Conservation (phyloP, 2,888 invertebrate species). For the Parapristionchus giblindavisi region DNA sequence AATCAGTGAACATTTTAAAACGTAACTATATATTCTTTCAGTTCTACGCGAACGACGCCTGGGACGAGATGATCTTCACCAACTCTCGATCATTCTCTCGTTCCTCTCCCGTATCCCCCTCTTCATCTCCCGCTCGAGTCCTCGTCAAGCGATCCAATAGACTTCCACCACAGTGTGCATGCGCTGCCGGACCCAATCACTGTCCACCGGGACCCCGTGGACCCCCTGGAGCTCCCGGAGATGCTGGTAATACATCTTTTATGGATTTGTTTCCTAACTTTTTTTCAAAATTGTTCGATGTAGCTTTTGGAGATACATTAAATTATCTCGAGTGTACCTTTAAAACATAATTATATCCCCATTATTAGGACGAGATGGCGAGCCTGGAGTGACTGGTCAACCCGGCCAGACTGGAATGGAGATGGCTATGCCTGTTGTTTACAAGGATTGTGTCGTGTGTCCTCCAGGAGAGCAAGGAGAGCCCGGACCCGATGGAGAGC, state of each 20-base stretch:
- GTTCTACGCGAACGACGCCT: constrained; percentile 39
- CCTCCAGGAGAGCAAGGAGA: constrained; percentile 26
- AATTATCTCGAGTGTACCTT: neutral
- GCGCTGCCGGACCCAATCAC: constrained; percentile 25
- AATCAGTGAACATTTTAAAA: neutral
- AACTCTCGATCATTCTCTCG: neutral
- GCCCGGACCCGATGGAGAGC: constrained; percentile 30
- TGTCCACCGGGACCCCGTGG: constrained; percentile 35
- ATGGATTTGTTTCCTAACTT: no score
- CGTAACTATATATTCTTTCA: neutral
- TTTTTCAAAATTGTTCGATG: no score
- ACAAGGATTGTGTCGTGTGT: constrained; percentile 27
- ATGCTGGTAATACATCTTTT: neutral
- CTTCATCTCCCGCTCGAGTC: neutral
- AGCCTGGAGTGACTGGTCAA: constrained; percentile 5
- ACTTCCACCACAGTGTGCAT: constrained; percentile 16
- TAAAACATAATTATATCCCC: no score
- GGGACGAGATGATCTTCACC: constrained; percentile 32
- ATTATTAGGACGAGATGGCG: constrained; percentile 29
- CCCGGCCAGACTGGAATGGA: constrained; percentile 24
- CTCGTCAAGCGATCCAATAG: constrained; percentile 8
- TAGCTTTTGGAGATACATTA: neutral
- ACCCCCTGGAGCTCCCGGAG: constrained; percentile 26
- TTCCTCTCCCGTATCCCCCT: no score
- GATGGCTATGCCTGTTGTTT: constrained; percentile 20